These are phyloP conservation scores for Chrysemys picta DNA, from an alignment of 2,113 vertebrate species.

Conservation along the genomic window DNA sequence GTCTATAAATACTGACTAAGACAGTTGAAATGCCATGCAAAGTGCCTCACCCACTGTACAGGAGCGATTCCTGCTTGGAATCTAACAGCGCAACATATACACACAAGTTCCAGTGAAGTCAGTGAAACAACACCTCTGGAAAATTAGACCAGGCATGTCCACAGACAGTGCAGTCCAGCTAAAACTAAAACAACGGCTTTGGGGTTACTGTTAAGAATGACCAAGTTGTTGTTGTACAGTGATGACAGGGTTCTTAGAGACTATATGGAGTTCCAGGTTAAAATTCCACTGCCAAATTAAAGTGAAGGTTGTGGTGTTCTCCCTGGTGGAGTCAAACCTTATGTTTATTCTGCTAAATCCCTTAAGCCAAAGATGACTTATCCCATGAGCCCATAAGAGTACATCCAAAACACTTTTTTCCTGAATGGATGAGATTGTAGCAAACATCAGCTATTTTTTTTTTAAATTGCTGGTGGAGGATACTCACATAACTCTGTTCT, in stretches of 20 bases:
- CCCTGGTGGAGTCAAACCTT: neutral
- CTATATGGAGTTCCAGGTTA: neutral
- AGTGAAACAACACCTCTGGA: neutral
- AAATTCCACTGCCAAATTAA: neutral
- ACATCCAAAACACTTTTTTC: neutral
- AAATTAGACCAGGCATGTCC: neutral
- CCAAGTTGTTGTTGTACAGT: neutral
- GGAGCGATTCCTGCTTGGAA: neutral
- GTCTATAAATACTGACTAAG: neutral
- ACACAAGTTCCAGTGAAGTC: accelerated
- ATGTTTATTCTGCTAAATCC: neutral
- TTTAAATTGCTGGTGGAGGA: neutral
- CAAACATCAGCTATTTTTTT: neutral
- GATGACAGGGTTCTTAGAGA: neutral
- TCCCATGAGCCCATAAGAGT: neutral
- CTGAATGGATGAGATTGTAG: neutral
- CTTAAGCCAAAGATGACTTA: neutral
- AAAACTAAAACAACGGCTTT: neutral
- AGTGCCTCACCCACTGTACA: neutral
- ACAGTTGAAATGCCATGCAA: neutral
- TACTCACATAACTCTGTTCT: neutral
- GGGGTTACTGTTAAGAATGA: neutral
- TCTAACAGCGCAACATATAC: neutral
- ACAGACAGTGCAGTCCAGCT: neutral
- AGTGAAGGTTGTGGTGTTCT: neutral